Conservation (phyloP, 2,113 vertebrate species). For the Sinocyclocheilus anophthalmus region DNA sequence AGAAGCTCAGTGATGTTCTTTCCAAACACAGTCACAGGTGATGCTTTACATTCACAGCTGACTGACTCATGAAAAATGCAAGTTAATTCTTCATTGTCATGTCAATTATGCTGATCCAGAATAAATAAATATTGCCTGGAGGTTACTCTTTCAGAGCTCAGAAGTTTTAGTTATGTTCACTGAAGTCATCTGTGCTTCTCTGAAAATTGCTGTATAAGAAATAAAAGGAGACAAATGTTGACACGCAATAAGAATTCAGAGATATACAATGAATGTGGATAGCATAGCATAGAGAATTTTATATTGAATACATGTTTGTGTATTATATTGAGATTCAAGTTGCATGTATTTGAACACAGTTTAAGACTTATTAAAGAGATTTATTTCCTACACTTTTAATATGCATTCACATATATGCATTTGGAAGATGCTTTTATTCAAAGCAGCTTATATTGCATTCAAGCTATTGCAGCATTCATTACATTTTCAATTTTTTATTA, state of each 20-base stretch:
- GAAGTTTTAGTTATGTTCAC: background rate
- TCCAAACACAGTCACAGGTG: constrained; percentile 85
- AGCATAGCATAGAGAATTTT: too few species aligned
- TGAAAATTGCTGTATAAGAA: background rate
- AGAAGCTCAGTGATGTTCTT: constrained; percentile 84
- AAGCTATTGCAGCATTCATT: background rate
- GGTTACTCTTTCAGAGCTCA: background rate
- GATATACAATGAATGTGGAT: too few species aligned
- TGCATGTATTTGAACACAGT: background rate
- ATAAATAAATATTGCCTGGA: background rate
- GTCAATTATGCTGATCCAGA: background rate
- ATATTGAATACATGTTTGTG: background rate
- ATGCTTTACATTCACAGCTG: constrained; percentile 22
- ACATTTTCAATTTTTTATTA: background rate
- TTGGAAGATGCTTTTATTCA: background rate
- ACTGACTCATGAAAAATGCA: background rate
- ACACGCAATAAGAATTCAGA: background rate
- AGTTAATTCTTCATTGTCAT: background rate
- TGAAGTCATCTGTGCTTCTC: background rate
- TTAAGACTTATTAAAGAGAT: background rate
- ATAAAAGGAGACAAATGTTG: background rate
- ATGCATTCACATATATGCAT: background rate
- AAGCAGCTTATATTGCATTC: background rate
- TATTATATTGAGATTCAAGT: background rate
- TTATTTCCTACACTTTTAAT: background rate